Percentiles rank a stretch among this genome's conserved stretches.
These are phyloP conservation scores for Scaptomyza polygonia DNA, from an alignment of 2,888 invertebrate species.

Conservation along the genomic window DNA sequence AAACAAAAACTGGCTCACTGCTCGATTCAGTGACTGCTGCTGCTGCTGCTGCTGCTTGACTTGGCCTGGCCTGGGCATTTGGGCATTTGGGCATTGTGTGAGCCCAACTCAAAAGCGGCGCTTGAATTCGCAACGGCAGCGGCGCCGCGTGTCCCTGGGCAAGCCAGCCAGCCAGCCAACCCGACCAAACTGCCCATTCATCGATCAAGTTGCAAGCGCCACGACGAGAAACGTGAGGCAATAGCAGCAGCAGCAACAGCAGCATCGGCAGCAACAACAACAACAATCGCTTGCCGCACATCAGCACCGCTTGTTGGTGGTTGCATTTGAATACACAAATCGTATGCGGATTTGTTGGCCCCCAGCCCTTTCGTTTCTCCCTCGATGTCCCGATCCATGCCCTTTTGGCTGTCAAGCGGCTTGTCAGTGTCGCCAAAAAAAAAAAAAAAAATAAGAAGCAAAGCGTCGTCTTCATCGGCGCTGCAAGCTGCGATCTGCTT, in stretches of 20 bases:
- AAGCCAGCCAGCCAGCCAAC: constrained; percentile 9
- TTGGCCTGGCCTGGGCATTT: constrained; percentile 2
- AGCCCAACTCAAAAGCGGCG: constrained; percentile 76
- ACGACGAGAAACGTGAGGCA: constrained; percentile 73
- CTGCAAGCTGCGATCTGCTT: constrained; percentile 19
- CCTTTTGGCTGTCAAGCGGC: constrained; percentile 55
- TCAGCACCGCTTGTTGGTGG: constrained; percentile 52
- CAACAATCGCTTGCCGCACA: constrained; percentile 58
- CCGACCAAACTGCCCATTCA: constrained; percentile 70
- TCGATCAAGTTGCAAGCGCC: constrained; percentile 79
- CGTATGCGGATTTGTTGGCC: constrained; percentile 37
- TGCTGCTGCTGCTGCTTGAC: constrained; percentile 14
- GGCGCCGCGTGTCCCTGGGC: constrained; percentile 64
- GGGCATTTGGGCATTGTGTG: constrained; percentile 59
- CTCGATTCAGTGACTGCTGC: constrained; percentile 43
- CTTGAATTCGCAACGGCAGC: constrained; percentile 78
- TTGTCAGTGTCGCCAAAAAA: constrained; percentile 78
- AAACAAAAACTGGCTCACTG: constrained; percentile 35
- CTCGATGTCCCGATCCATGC: not conserved
- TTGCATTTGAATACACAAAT: constrained; percentile 68
- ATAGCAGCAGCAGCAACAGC: constrained; percentile 21
- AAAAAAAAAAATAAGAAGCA: constrained; percentile 30
- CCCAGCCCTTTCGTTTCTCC: too few species aligned
- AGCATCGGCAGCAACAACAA: constrained; percentile 7
- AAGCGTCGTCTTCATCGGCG: constrained; percentile 78